Evolutionary conservation across 2,797 vertebrate species (phyloP).

Genomic region (Acanthurus tractus): DNA sequence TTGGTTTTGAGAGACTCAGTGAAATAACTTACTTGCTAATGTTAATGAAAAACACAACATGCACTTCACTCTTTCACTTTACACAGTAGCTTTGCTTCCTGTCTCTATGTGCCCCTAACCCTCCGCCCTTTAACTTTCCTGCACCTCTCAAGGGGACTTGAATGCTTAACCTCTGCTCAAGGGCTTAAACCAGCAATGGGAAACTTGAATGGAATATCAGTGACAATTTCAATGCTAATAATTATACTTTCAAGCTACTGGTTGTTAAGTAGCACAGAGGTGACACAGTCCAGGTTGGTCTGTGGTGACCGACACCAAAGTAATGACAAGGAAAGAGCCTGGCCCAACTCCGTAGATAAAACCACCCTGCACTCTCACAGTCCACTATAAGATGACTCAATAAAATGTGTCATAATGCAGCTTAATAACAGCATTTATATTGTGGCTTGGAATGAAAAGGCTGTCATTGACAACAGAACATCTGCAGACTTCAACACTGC

Average conservation of each 20-base stretch:
- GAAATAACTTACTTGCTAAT: neutral
- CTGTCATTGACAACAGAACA: conserved; percentile 4
- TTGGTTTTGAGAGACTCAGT: neutral
- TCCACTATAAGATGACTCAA: neutral
- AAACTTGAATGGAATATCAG: too few species aligned
- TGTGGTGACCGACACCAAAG: neutral
- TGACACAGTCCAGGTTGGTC: too few species aligned
- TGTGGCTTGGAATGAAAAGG: neutral
- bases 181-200: too few species aligned
- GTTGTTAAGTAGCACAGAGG: too few species aligned
- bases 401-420: neutral
- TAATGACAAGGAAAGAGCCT: neutral
- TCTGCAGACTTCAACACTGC: neutral
- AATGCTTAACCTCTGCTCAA: too few species aligned
- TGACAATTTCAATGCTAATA: too few species aligned
- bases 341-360: neutral
- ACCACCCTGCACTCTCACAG: neutral
- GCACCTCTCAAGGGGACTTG: too few species aligned
- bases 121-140: neutral
- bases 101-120: neutral
- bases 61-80: neutral
- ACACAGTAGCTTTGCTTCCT: neutral
- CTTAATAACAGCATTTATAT: neutral
- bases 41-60: neutral
- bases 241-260: too few species aligned